Evolutionary conservation across 2,113 vertebrate genomes (phyloP), one percentile per base, ranked within the genome.

Genomic region (Corydoras sp.): DNA sequence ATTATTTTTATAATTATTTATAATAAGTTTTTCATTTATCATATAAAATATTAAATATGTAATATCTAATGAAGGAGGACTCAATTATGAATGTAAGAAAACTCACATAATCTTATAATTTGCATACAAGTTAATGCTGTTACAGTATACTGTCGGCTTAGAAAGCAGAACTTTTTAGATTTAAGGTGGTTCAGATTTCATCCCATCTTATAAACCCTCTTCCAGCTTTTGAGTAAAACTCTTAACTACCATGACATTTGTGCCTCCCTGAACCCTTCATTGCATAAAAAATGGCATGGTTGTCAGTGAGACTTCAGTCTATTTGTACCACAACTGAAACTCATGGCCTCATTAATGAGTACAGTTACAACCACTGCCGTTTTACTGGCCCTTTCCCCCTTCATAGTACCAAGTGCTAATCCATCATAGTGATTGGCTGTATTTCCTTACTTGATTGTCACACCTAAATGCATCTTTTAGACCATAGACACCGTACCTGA

Each of bases 401-500:
- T 77, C 77, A 76, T 79, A 54, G 74, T 76, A 50, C 58, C 48
- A 55, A 61, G 35, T 69, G 14, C 63, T 62, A 30, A 68, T 74
- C 65, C 69, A 71, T 76, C 66, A 71, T 67, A 60, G 64, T 48
- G 13, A 75, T n/a, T 72, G 61, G 53, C 70, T 79, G 54, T 68
- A 63, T 63, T 71, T 35, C 73, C 62, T 29, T 69, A 48, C 69
- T 63, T 62, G 73, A 73, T 65, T 73, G 59, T 81, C 62, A 79
- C 68, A 35, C 73, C 68, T 74, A 70, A 62, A 68, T 75, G 71
- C 58, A 32, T 80, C 65, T 82, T 77, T 73, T 78, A 81, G 79
- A 79, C 58, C 48, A 58, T 77, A 72, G 73, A 54, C 48, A 68
- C 77, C 59, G 71, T 74, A 65, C 54, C 73, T 43, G 82, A 67